phyloP scores from a whole-genome alignment of 2,888 invertebrate species.

The Ophion obscuratus region DNA sequence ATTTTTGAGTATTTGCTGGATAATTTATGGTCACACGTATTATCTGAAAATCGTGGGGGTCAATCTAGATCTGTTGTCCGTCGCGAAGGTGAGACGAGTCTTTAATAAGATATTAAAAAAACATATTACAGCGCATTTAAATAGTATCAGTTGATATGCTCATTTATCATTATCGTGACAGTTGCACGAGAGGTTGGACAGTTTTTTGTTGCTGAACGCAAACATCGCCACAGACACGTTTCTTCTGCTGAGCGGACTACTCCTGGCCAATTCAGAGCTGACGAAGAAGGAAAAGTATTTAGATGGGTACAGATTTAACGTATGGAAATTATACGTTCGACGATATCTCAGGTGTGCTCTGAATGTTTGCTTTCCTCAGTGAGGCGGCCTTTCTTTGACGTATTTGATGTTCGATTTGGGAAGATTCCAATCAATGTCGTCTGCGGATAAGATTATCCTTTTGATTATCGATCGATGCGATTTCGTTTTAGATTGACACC shows the following conservation, averaged over 20 bases:
- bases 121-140: neutral
- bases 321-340: constrained; percentile 87
- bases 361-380: neutral
- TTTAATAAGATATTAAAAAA: neutral
- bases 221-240: constrained; percentile 81
- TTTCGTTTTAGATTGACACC: constrained; percentile 88
- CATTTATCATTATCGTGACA: constrained; percentile 52
- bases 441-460: neutral
- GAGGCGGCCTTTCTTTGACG: neutral
- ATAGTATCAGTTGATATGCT: neutral
- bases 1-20: constrained; percentile 81
- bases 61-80: constrained; percentile 72
- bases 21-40: constrained; percentile 80
- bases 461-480: constrained; percentile 1
- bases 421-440: neutral
- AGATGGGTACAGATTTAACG: constrained; percentile 83
- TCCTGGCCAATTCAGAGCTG: constrained; percentile 77
- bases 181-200: constrained; percentile 77
- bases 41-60: constrained; percentile 74
- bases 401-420: neutral
- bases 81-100: constrained; percentile 71
- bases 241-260: constrained; percentile 79
- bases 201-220: constrained; percentile 79
- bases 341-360: constrained; percentile 88
- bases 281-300: constrained; percentile 68